Conservation (phyloP, 2,888 invertebrate genomes). For the Apamea crenata region DNA sequence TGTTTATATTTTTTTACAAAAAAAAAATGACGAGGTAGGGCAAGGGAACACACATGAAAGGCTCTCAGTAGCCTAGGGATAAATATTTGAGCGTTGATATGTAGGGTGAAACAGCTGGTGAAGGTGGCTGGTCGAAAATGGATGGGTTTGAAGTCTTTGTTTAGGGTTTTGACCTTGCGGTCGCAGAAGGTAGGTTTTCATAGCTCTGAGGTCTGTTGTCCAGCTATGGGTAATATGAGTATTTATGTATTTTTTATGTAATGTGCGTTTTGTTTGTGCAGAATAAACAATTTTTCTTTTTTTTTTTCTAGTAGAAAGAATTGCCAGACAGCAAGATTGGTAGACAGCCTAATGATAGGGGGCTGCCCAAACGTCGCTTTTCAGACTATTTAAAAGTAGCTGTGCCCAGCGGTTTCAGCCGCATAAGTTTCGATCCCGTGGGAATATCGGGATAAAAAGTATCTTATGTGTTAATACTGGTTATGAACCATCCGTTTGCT, state of each 20-base stretch:
- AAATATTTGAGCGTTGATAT: conserved; percentile 65
- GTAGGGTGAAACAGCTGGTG: conserved; percentile 60
- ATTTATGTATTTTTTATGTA: not conserved
- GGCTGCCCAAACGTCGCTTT: too few species aligned
- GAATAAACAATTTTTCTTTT: too few species aligned
- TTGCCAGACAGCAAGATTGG: too few species aligned
- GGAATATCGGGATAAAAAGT: too few species aligned
- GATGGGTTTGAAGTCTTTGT: conserved; percentile 26
- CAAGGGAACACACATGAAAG: conserved; percentile 70
- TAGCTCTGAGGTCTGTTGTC: not conserved
- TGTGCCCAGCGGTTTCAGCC: too few species aligned
- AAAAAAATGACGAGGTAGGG: conserved; percentile 71
- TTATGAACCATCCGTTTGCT: too few species aligned
- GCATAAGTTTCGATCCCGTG: too few species aligned
- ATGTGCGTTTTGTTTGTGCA: too few species aligned
- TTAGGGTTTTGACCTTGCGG: conserved; percentile 34
- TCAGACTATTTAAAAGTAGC: too few species aligned
- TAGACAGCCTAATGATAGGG: too few species aligned
- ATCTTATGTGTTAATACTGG: too few species aligned
- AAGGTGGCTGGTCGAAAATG: conserved; percentile 22
- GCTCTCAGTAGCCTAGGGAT: conserved; percentile 54
- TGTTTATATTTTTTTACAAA: conserved; percentile 71
- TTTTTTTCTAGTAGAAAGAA: too few species aligned
- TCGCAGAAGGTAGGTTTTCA: not conserved
- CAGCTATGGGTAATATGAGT: not conserved